Evolutionary conservation across 2,113 vertebrate genomes (phyloP).

Genomic region (Sylvilagus bachmani): DNA sequence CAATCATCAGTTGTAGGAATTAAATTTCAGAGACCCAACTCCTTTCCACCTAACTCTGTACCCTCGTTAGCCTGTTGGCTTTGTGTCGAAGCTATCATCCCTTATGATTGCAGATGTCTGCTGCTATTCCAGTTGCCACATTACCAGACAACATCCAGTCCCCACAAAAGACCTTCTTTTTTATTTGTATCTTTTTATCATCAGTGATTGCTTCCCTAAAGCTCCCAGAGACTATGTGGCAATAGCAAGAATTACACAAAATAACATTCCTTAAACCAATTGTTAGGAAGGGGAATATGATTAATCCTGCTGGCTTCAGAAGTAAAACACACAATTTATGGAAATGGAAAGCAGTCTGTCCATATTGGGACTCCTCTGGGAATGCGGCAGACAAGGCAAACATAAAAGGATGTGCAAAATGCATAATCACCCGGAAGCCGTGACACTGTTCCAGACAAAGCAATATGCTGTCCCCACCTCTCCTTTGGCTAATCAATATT

Average conservation of each 20-base stretch:
- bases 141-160: not conserved
- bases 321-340: not conserved
- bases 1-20: not conserved
- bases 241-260: not conserved
- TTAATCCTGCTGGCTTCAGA: not conserved
- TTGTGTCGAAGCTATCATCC: not conserved
- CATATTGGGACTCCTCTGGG: not conserved
- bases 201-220: not conserved
- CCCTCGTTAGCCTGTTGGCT: not conserved
- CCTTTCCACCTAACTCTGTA: not conserved
- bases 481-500: not conserved
- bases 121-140: not conserved
- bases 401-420: not conserved
- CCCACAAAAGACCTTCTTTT: not conserved
- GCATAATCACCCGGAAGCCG: not conserved
- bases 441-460: not conserved
- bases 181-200: slow-evolving; percentile 21
- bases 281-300: not conserved
- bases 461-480: not conserved
- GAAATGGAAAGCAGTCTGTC: not conserved
- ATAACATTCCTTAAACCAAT: not conserved
- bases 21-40: not conserved
- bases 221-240: not conserved
- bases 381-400: not conserved
- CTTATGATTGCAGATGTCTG: not conserved